Percentiles rank a stretch among this genome's conserved stretches.
phyloP scores from a whole-genome alignment of 2,888 invertebrate species.

The Drosophila flavopinicola region DNA sequence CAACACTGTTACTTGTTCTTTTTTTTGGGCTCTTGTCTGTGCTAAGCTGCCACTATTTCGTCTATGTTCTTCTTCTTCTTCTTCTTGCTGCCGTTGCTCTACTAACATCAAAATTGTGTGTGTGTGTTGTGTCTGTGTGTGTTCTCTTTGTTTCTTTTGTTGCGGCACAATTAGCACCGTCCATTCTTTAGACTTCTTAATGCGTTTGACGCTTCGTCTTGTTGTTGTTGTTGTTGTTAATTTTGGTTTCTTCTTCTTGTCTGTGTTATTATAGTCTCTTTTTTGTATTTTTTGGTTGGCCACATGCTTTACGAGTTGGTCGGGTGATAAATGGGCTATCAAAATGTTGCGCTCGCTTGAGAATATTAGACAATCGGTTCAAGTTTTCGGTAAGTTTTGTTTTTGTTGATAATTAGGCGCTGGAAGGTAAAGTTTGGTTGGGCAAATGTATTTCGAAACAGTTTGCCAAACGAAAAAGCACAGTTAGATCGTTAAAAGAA shows the following conservation, averaged over 20 bases:
- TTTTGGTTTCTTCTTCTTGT: background rate
- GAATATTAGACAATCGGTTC: constrained; percentile 42
- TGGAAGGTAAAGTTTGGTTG: constrained; percentile 25
- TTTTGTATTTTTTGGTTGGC: constrained; percentile 15
- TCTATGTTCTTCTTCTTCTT: constrained; percentile 13
- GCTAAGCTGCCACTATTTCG: constrained; percentile 36
- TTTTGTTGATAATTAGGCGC: constrained; percentile 37
- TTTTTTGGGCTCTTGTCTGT: constrained; percentile 30
- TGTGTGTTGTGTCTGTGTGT: constrained; percentile 2
- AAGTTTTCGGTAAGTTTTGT: constrained; percentile 27
- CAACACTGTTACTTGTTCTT: background rate
- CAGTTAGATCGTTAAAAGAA: constrained; percentile 34
- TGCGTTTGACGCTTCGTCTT: constrained; percentile 31
- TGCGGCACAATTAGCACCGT: constrained; percentile 66
- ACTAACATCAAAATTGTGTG: constrained; percentile 56
- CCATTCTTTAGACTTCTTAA: constrained; percentile 59
- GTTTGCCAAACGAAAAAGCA: constrained; percentile 29
- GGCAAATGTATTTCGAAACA: constrained; percentile 20
- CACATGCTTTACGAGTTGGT: constrained; percentile 43
- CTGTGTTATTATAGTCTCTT: constrained; percentile 11
- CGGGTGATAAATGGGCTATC: constrained; percentile 67
- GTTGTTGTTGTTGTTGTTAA: constrained; percentile 3
- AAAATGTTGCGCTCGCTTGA: constrained; percentile 48
- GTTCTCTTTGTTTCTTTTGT: constrained; percentile 50
- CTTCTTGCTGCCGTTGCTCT: constrained; percentile 40